phyloP scores from a whole-genome alignment of 2,113 vertebrate species.

The Mustela nigripes region DNA sequence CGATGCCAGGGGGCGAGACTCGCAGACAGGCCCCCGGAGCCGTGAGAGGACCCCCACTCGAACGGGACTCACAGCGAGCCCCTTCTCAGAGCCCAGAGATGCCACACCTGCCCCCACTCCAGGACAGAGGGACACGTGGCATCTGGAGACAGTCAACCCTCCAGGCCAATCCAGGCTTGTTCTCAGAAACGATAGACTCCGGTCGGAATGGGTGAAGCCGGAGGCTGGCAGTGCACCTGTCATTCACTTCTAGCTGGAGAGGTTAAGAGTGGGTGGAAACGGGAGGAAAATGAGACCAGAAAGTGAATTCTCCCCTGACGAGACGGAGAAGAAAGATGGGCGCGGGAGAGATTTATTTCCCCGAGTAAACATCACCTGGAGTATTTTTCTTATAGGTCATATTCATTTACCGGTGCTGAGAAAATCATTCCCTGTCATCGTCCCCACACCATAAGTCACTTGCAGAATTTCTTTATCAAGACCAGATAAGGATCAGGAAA shows the following conservation, averaged over 20 bases:
- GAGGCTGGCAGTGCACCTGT: background rate
- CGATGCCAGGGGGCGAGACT: background rate
- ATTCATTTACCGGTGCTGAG: background rate
- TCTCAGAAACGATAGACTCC: background rate
- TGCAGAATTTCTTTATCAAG: background rate
- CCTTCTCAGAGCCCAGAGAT: background rate
- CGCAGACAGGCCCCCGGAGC: background rate
- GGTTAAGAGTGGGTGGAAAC: background rate
- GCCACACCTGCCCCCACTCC: fast-evolving
- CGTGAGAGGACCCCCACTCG: background rate
- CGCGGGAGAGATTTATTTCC: background rate
- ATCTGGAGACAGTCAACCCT: no score
- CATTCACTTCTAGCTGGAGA: background rate
- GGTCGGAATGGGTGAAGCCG: fast-evolving
- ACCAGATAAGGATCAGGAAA: constrained; percentile 20
- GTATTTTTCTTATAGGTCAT: constrained; percentile 37
- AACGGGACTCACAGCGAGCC: background rate
- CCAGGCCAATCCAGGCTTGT: background rate
- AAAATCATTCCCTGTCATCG: constrained; percentile 34
- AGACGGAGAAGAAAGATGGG: constrained; percentile 24
- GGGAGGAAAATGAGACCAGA: background rate
- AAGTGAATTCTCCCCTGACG: background rate
- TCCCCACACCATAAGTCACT: background rate
- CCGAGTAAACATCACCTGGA: constrained; percentile 14
- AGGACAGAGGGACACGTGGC: background rate